Base-by-base conservation (phyloP, 2,888 invertebrate genomes). In the Dicyrtomina minuta region DNA sequence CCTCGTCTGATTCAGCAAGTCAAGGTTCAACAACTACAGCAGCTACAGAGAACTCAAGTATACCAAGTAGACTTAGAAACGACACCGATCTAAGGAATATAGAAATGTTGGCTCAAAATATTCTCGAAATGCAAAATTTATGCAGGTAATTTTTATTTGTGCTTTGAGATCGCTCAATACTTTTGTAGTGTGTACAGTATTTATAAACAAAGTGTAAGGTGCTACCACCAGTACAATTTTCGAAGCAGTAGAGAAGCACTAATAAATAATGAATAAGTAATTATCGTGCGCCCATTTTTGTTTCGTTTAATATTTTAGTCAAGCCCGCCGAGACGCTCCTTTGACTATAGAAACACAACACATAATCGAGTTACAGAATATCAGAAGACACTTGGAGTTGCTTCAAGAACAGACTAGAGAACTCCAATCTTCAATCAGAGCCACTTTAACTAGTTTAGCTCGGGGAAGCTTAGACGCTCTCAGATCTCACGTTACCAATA, bases 91-190 rank as follows among this genome's bases (percentile, higher is more conserved):
- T 76, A 13, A 65, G 72, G 53, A 77, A 71, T 51, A 77, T 76
- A 66, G 75, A 76, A 68, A 74, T 73, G 17, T 59, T 76, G n/a
- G 76, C 76, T n/a, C 77, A 76, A 68, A 76, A 76, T 68, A 76
- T 77, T 56, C 44, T 77, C 27, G 75, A 76, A 70, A 76, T 76
- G 77, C 76, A 77, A 49, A 75, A 77, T 70, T 71, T 76, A n/a
- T 77, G 77, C 75, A 77, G 73, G 76, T 74, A 55, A 15, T 59
- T 44, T 2, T 44, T n/a, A 55, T 20, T 39, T 27, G 8, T 17
- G 39, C 20, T 49, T 46, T 15, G 39, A 26, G 3, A 12, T 24
- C 20, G 49, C 12, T 33, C 17, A 51, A 26, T 10, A 33, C 3
- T 33, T 33, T 33, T 33, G 33, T 5, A 33, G 33, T 33, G 33